These are phyloP conservation scores for Dasypolia templi DNA, from an alignment of 2,888 invertebrate species.

Conservation along the genomic window DNA sequence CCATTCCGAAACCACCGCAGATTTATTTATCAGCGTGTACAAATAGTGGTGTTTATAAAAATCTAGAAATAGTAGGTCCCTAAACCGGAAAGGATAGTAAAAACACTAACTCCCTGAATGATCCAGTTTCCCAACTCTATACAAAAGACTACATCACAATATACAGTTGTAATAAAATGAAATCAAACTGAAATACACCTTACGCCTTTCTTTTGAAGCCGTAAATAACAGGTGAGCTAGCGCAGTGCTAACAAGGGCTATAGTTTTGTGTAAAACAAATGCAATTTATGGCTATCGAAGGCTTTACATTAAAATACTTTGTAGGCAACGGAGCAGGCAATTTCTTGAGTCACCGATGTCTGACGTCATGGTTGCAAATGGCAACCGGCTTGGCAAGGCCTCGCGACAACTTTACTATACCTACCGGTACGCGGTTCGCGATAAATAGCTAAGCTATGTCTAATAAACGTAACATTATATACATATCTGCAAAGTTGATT, in stretches of 20 bases:
- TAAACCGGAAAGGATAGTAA: not conserved
- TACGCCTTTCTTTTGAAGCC: conserved; percentile 45
- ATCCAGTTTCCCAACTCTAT: conserved; percentile 17
- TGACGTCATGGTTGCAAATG: conserved; percentile 85
- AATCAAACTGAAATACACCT: conserved; percentile 43
- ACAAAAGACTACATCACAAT: conserved; percentile 35
- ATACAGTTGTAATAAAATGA: conserved; percentile 38
- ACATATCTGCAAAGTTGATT: not conserved
- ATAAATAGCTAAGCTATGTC: conserved; percentile 51
- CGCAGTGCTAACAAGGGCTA: conserved; percentile 65
- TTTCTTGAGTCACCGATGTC: conserved; percentile 77
- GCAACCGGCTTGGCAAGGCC: conserved; percentile 82
- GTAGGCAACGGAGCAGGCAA: conserved; percentile 68
- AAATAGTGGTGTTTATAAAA: not conserved
- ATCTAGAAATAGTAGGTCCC: not conserved
- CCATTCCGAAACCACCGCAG: not conserved
- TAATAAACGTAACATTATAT: conserved; percentile 12
- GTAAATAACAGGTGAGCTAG: conserved; percentile 59
- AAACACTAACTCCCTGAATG: conserved; percentile 7
- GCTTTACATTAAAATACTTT: conserved; percentile 72
- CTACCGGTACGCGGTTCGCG: conserved; percentile 49
- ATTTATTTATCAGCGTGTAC: not conserved
- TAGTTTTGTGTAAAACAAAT: conserved; percentile 67
- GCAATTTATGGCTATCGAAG: conserved; percentile 68
- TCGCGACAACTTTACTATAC: conserved; percentile 68